These are phyloP conservation scores for Cryptocheilus praepositus DNA, from an alignment of 2,888 invertebrate species.

Conservation along the genomic window DNA sequence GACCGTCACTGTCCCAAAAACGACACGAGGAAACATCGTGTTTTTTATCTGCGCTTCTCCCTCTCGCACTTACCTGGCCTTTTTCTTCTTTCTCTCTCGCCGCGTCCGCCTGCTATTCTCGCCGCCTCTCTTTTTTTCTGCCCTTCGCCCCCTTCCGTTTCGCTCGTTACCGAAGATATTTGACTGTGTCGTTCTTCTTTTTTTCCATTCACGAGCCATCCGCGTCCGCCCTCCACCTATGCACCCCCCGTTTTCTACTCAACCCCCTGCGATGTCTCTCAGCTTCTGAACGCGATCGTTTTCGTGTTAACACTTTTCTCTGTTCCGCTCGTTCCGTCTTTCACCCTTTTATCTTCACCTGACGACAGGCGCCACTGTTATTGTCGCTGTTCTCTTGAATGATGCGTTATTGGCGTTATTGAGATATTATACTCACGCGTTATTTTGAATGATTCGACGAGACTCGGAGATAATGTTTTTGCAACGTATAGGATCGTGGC, in stretches of 20 bases:
- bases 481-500: no score
- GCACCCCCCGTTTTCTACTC: conserved; percentile 17
- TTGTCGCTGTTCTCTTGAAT: no score
- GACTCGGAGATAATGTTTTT: no score
- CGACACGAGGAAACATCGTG: conserved; percentile 30
- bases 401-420: no score
- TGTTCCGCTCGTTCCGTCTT: neutral
- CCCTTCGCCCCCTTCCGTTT: conserved; percentile 5
- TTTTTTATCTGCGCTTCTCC: neutral
- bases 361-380: neutral
- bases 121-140: neutral
- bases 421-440: no score
- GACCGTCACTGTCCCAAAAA: conserved; percentile 15
- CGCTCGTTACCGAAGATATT: neutral
- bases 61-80: neutral
- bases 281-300: conserved; percentile 42
- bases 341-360: neutral
- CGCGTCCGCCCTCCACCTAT: conserved; percentile 19
- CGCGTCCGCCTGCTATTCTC: neutral
- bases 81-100: conserved; percentile 2
- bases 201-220: conserved; percentile 33
- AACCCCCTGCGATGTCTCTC: conserved; percentile 47
- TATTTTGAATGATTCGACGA: no score
- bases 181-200: conserved; percentile 6
- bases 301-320: conserved; percentile 43